Base-by-base conservation (phyloP, 2,113 vertebrate genomes). In the Barnardius zonarius region DNA sequence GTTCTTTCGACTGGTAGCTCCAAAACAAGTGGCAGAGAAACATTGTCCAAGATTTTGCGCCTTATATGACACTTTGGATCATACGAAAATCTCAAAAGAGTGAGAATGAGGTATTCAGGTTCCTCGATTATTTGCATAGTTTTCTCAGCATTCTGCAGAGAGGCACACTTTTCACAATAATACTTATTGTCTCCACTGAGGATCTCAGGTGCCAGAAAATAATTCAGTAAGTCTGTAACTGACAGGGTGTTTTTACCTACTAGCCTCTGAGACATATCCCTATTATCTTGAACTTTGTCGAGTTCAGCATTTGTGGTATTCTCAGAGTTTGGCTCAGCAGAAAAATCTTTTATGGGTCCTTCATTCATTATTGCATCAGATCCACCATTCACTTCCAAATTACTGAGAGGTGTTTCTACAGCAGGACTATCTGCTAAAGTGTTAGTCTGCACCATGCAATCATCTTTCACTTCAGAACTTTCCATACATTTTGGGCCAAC, bases 41-140 rank as follows among this genome's bases (percentile, higher is more conserved):
- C 99, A 70, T 98, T 99, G 96, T 99, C 99, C 96, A 99, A 95
- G 92, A 99, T 99, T 97, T 99, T 99, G 87, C 99, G 98, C 44
- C 99, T 98, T 75, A 99, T 97, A 8, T 99, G 99, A 97, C 98
- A 99, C 95, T 99, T 99, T 94, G 99, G 99, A 90, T 99, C 99
- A 24, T 99, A 99, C 0, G 99, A 99, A 98, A 99, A 99, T 94
- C 99, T 98, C 95, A 99, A 91, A 69, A 99, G 98, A 48, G 99
- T 99, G 83, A 99, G 98, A 97, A 99, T 99, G 97, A 99, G 98
- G 98, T 99, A 99, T 96, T 99, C 99, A 1, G 99, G 99, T 33
- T 99, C 99, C 35, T 99, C 98, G 13, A 99, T 96, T 92, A 99
- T 98, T 91, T 98, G 98, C 98, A 99, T 98, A 97, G 98, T 99